phyloP scores from a whole-genome alignment of 2,888 invertebrate species.

The Matsumyia berberina region DNA sequence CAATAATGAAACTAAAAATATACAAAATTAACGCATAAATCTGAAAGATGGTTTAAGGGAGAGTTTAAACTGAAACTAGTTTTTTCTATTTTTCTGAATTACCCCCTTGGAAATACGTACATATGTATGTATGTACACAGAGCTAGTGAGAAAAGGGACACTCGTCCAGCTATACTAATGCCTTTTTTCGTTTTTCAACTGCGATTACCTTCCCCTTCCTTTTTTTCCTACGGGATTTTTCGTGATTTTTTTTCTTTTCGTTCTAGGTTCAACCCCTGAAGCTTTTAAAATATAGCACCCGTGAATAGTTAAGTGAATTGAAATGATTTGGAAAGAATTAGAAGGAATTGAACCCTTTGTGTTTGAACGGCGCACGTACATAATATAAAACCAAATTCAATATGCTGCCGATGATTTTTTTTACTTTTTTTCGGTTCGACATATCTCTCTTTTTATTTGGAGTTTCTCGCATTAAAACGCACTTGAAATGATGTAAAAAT shows the following conservation, averaged over 20 bases:
- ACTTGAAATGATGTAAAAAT: slow-evolving; percentile 21
- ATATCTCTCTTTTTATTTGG: not conserved
- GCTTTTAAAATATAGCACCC: slow-evolving; percentile 39
- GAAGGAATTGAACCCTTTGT: slow-evolving; percentile 34
- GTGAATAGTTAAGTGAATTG: slow-evolving; percentile 63
- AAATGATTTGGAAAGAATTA: slow-evolving; percentile 53
- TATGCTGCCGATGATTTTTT: slow-evolving; percentile 39
- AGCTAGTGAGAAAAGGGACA: slow-evolving; percentile 31
- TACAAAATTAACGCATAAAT: not conserved
- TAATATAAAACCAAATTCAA: slow-evolving; percentile 57
- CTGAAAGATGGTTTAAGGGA: not conserved
- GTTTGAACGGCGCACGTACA: slow-evolving; percentile 24
- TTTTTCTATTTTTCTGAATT: not conserved
- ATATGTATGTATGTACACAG: not conserved
- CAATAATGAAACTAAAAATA: not conserved
- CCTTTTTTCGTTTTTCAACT: not conserved
- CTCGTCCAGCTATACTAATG: not conserved
- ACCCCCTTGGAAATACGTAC: slow-evolving; percentile 1
- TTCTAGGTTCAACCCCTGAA: slow-evolving; percentile 22
- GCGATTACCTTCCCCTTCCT: slow-evolving; percentile 23
- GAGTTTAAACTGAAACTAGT: slow-evolving; percentile 25
- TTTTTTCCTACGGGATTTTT: not conserved
- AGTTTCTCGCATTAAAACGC: not conserved
- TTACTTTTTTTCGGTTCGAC: too few species aligned
- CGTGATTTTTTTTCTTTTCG: not conserved